Base-by-base conservation (phyloP, 2,797 vertebrate genomes). In the Enteromius treurensis region DNA sequence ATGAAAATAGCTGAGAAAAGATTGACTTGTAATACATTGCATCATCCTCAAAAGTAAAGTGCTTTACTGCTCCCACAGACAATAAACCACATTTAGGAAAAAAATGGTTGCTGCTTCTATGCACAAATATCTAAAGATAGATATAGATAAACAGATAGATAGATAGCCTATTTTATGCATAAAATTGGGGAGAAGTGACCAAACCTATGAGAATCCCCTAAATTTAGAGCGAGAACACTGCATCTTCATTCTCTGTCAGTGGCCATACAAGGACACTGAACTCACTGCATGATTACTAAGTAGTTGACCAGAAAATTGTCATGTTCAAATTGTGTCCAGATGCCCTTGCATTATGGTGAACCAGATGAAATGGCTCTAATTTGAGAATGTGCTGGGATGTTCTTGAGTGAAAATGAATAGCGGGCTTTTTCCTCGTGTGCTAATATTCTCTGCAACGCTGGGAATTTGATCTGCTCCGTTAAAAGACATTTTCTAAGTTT, bases 321-420 rank as follows among this genome's bases (percentile, higher is more conserved):
- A 89, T 85, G 86, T 87, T 87, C 74, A 87, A 88, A 88, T 87
- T 65, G 80, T 84, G 73, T 85, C 87, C 90, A 90, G 85, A 88
- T 90, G 86, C 83, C 47, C 40, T 69, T 51, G 68, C 64, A 32
- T 79, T 80, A 64, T 65, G 51, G 68, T 79, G 49, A 69, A 78
- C 67, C 77, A 86, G 58, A 84, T 55, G 23, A 80, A 84, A 79
- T 79, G 21, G 10, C 60, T 73, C 40, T 45, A n/a, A 64, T 86
- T 82, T 62, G 58, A 55, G 17, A 67, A 76, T 17, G 29, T 81
- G 29, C 70, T 74, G 29, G 58, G 70, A 81, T 81, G 70, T 37
- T 37, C 79, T 62, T 23, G 69, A 60, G 40, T 37, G 51, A 37
- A 19, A 37, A 60, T 17, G 5, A 70, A 70, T 26, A 70, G 34